Base-by-base conservation (phyloP, 2,888 invertebrate species). In the Lordiphosa andalusiaca region DNA sequence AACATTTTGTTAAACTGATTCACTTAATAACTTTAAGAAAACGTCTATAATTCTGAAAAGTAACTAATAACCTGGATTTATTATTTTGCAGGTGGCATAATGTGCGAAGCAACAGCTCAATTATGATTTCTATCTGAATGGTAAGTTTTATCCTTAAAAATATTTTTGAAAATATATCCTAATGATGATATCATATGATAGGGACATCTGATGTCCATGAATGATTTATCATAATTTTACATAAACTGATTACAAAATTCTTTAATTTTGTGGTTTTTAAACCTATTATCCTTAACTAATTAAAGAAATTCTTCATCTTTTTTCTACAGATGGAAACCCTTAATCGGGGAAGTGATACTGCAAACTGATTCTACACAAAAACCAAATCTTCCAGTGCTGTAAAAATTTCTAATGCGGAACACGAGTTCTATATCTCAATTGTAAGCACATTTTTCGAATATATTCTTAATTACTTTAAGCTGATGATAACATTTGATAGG, bases 181-280 rank as follows among this genome's bases (percentile, higher is more conserved):
- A 25, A 12, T 67, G 66, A 75, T 81, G 73, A 76, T 2, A 68
- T 4, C 0, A 33, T 42, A 12, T 30, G 80, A 78, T 75, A 67
- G 65, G 61, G 72, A 74, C 75, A 71, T 25, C 67, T 66, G 72
- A 75, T 38, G 52, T 51, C 50, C 40, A 61, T 73, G 58, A 75
- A 3, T 54, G 66, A 76, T 60, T 66, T 73, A 62, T 77, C 66
- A 23, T 36, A 13, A 49, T 60, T 21, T 48, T 51, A 53, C 35
- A 53, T 16, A 12, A 35, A 42, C 68, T 68, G 62, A 69, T 47
- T 1, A 7, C 1, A 1, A 10, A 1, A 9, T 23, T 0, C 0
- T 4, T 13, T 4, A 19, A 6, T 6, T 10, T 3, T 6, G 3
- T 33, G 19, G 12, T 4, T 36, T 47, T 35, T 12, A n/a, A 25